Evolutionary conservation across 92 coral and sea anemone species (phyloP), one percentile per base, ranked within the genome.

Genomic region (Siderastrea siderea): DNA sequence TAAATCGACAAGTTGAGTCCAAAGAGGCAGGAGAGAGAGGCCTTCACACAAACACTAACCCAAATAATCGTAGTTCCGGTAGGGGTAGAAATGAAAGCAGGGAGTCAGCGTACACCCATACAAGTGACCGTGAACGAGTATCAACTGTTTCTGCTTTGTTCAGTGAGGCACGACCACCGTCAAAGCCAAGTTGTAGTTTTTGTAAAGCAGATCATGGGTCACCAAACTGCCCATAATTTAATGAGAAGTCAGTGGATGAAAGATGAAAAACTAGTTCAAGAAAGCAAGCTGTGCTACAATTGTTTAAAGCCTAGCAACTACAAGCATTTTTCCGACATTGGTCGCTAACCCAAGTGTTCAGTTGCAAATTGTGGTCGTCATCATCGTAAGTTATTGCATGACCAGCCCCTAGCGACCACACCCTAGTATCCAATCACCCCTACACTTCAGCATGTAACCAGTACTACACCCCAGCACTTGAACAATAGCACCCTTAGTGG

Each of bases 381-480:
- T 26, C 92, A 89, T 76, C 89, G 51, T 78, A 76, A 63, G 72
- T 57, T 83, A 54, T 68, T 83, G n/a, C 90, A 85, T 75, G 76
- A 74, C 16, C 74, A 57, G 73, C 38, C 38, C 38, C 38, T 26
- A 26, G 38, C 38, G 38, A 26, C 38, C 38, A 26, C 38, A 26
- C 38, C 38, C 38, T 0, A 26, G 38, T 26, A 26, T 26, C 38
- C 38, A 26, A 26, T 26, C 38, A 26, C 38, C 38, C 11, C 68
- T 17, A 12, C 59, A 4, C 43, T 58, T 16, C 74, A 65, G 58
- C 50, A 54, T 14, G 11, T 44, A 49, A 5, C 62, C 62, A 68
- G 43, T 8, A 72, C 76, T 47, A 13, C 17, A 26, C 38, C 80
- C 13, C 17, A 38, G 12, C n/a, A 16, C 69, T 60, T 44, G 48